Conservation (phyloP, 2,888 invertebrate species). For the Escarpia spicata region DNA sequence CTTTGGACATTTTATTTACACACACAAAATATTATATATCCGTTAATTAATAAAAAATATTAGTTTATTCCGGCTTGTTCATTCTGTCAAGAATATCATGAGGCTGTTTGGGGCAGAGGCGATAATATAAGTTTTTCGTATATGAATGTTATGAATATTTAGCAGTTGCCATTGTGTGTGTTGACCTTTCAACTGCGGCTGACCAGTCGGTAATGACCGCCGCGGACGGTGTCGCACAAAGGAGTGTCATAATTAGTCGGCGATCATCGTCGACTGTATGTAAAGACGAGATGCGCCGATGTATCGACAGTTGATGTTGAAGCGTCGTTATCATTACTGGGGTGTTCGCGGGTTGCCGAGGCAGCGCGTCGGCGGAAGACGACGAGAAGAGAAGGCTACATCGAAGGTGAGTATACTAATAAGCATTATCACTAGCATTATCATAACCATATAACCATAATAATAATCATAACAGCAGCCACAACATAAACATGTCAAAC, state of each 20-base stretch:
- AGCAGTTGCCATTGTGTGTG: not conserved
- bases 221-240: not conserved
- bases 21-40: too few species aligned
- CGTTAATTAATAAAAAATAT: too few species aligned
- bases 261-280: not conserved
- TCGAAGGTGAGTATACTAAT: not conserved
- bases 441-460: not conserved
- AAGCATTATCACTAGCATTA: not conserved
- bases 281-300: not conserved
- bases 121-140: too few species aligned
- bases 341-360: not conserved
- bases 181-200: not conserved
- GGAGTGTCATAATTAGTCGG: not conserved
- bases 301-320: not conserved
- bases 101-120: too few species aligned
- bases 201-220: not conserved
- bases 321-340: not conserved
- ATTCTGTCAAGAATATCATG: too few species aligned
- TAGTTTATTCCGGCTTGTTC: too few species aligned
- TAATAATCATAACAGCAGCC: not conserved
- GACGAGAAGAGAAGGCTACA: not conserved
- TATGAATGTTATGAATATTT: too few species aligned
- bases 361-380: not conserved
- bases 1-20: too few species aligned
- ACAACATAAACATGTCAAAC: too few species aligned